Evolutionary conservation across 2,113 vertebrate genomes (phyloP).

Genomic region (Tetraodon nigroviridis): DNA sequence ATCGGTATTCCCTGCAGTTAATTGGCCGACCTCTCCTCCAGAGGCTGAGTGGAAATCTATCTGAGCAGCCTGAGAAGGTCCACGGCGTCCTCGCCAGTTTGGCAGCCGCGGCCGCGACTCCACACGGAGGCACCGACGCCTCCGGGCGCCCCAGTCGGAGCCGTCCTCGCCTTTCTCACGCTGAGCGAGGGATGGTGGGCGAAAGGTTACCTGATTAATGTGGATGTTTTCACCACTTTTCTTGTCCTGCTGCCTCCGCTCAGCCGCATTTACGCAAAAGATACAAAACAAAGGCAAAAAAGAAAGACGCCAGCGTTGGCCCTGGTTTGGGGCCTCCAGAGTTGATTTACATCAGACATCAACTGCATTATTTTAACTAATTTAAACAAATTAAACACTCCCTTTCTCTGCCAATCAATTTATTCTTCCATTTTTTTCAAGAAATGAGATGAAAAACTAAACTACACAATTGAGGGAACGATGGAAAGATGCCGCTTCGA

Average conservation of each 20-base stretch:
- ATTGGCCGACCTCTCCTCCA: constrained; percentile 14
- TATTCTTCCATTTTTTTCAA: too few species aligned
- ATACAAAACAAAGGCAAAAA: background rate
- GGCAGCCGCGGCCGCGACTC: constrained; percentile 26
- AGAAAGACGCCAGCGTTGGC: background rate
- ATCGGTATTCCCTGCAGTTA: constrained; percentile 12
- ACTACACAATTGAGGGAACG: too few species aligned
- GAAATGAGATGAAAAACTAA: too few species aligned
- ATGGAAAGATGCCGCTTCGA: too few species aligned
- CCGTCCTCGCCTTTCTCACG: constrained; percentile 23
- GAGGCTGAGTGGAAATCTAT: constrained; percentile 29
- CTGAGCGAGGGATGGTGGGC: constrained; percentile 17
- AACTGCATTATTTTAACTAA: too few species aligned
- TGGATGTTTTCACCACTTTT: constrained; percentile 4
- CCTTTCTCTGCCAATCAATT: too few species aligned
- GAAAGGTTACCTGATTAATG: constrained; percentile 15
- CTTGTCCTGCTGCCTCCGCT: background rate
- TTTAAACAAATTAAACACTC: too few species aligned
- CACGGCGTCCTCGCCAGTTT: constrained; percentile 22
- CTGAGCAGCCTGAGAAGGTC: constrained; percentile 24
- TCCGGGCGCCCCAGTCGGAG: constrained; percentile 7
- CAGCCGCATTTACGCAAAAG: background rate
- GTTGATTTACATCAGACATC: too few species aligned
- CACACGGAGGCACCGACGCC: constrained; percentile 12
- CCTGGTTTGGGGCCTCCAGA: too few species aligned